A percentile compares a stretch with the other conserved stretches of the same genome.
phyloP scores from a whole-genome alignment of 2,888 invertebrate genomes.

The Balanococcus diminutus region DNA sequence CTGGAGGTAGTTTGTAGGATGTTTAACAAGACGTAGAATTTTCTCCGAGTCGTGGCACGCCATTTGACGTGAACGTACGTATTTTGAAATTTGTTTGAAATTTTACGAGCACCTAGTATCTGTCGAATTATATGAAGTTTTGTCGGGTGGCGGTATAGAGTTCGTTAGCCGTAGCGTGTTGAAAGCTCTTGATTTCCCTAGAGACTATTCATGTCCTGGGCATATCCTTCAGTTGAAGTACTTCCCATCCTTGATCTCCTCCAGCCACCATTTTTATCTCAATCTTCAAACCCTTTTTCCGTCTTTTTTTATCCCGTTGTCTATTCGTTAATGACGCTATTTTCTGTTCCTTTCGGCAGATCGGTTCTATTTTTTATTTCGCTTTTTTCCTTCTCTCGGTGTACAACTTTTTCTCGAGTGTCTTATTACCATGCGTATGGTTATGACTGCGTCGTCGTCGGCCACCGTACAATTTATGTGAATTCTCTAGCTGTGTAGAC shows the following conservation, averaged over 20 bases:
- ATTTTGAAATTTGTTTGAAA: conserved; percentile 11
- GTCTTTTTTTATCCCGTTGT: conserved; percentile 28
- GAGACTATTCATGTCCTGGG: conserved; percentile 56
- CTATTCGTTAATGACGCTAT: conserved; percentile 50
- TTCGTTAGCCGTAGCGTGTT: conserved; percentile 52
- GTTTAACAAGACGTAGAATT: conserved; percentile 7
- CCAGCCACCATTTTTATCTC: conserved; percentile 45
- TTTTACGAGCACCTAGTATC: conserved; percentile 47
- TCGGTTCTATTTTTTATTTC: conserved; percentile 40
- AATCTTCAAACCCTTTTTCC: conserved; percentile 45
- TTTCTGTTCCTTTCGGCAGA: conserved; percentile 42
- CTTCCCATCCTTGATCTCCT: conserved; percentile 47
- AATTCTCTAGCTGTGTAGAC: neutral
- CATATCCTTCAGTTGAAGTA: conserved; percentile 50
- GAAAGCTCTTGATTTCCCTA: conserved; percentile 56
- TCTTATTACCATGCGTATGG: conserved; percentile 32
- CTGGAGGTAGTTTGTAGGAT: neutral
- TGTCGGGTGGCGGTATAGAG: conserved; percentile 46
- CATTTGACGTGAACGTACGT: neutral
- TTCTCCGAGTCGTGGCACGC: neutral
- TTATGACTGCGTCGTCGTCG: neutral
- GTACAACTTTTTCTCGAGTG: conserved; percentile 35
- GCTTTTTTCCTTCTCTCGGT: neutral
- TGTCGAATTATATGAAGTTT: conserved; percentile 49
- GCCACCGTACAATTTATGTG: neutral